Evolutionary conservation across 2,113 vertebrate species (phyloP), one percentile per base, ranked within the genome.

Genomic region (Pagrus major): DNA sequence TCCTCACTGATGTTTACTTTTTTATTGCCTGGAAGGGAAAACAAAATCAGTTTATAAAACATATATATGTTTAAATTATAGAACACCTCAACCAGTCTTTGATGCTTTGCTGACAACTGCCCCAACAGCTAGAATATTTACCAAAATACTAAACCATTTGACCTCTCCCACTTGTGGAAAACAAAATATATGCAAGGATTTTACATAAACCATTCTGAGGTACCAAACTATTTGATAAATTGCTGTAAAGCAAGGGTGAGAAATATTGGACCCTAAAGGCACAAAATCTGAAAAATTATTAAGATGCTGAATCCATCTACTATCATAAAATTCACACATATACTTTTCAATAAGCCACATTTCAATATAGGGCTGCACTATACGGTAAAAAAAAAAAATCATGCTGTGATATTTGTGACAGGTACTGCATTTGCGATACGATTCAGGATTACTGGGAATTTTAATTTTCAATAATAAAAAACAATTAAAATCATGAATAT

Each of bases 1-100:
- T 90, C 90, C 76, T 91, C 81, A 81, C 78, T 72, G 84, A 86
- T 71, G 87, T 85, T 95, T 91, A 96, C 71, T 94, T 94, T 95
- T 85, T 90, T 94, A 94, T 84, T 91, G 78, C 94, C 95, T 96
- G 87, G 39, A 89, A 91, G 42, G 67, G 66, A 73, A 77, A 92
- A 61, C 47, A 80, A 37, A 86, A 83, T 84, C 29, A 87, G 76
- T 80, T 86, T 71, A 77, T 33, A 29, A n/a, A n/a, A n/a, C n/a
- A n/a, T n/a, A n/a, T n/a, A n/a, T n/a, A n/a, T n/a, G n/a, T 1
- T 64, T 12, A 77, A 76, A 69, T 67, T n/a, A 70, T 1, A 41
- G 3, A 63, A 27, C 4, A 54, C 5, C 3, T 58, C 11, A 60
- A 46, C 16, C 23, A 71, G 4, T 11, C 9, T 20, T 44, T 58